Evolutionary conservation across 2,888 invertebrate species (phyloP).

Genomic region (Flexamia atlantica): DNA sequence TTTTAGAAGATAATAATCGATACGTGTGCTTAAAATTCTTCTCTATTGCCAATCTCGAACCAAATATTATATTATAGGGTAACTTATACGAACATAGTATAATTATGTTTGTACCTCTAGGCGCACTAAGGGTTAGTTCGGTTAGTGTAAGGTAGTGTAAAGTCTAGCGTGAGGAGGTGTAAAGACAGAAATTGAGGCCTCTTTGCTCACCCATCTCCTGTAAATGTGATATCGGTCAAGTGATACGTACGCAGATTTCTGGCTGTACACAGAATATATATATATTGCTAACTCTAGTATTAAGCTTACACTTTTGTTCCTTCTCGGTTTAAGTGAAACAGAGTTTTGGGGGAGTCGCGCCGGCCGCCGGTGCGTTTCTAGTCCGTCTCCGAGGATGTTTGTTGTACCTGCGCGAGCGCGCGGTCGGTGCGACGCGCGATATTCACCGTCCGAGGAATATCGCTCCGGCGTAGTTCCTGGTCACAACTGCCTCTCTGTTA

Average conservation of each 20-base stretch:
- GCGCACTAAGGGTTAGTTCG: constrained; percentile 64
- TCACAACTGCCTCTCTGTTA: constrained; percentile 59
- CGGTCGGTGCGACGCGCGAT: constrained; percentile 25
- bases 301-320: constrained; percentile 62
- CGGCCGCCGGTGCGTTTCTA: constrained; percentile 50
- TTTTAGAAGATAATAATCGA: constrained; percentile 51
- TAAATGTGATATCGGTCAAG: constrained; percentile 65
- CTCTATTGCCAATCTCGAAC: constrained; percentile 70
- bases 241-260: constrained; percentile 70
- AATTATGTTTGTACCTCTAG: constrained; percentile 60
- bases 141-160: constrained; percentile 47
- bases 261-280: constrained; percentile 68
- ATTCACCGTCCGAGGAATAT: constrained; percentile 59
- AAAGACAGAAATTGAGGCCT: constrained; percentile 64
- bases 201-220: constrained; percentile 64
- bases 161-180: constrained; percentile 63
- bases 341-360: constrained; percentile 38
- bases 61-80: constrained; percentile 69
- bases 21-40: constrained; percentile 68
- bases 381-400: constrained; percentile 53
- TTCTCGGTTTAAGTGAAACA: constrained; percentile 51
- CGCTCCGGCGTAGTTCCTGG: constrained; percentile 57
- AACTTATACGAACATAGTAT: constrained; percentile 61
- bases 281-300: constrained; percentile 70
- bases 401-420: constrained; percentile 50